Evolutionary conservation across 2,797 vertebrate species (phyloP).

Genomic region (Pseudopleuronectes americanus): DNA sequence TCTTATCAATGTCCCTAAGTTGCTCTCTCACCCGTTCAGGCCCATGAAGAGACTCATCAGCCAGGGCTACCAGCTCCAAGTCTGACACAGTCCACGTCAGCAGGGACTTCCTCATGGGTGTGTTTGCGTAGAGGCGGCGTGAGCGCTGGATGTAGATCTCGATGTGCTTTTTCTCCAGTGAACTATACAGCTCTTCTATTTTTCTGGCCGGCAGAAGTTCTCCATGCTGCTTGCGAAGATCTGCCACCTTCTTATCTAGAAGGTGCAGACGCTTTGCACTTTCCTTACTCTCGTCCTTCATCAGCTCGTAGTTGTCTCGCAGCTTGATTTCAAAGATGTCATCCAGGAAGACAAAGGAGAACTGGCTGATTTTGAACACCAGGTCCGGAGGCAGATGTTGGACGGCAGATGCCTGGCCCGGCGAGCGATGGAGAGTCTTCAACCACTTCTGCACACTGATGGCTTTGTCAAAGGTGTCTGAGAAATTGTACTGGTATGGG

Average conservation of each 20-base stretch:
- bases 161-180: constrained; percentile 97
- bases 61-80: constrained; percentile 90
- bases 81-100: constrained; percentile 93
- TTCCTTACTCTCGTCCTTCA: constrained; percentile 99
- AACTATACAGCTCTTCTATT: constrained; percentile 97
- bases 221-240: constrained; percentile 95
- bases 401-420: background rate
- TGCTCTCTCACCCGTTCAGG: constrained; percentile 89
- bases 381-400: constrained; percentile 89
- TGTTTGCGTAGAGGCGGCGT: constrained; percentile 93
- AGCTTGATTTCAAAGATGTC: constrained; percentile 97
- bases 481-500: constrained; percentile 98
- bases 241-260: constrained; percentile 94
- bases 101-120: constrained; percentile 95
- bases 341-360: constrained; percentile 96
- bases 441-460: constrained; percentile 96
- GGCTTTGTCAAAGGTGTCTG: constrained; percentile 91
- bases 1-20: constrained; percentile 89
- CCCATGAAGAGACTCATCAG: constrained; percentile 90
- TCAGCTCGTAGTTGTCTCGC: constrained; percentile 97
- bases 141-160: constrained; percentile 99
- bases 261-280: constrained; percentile 94
- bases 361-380: constrained; percentile 89
- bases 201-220: constrained; percentile 96
- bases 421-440: constrained; percentile 87